phyloP scores from a whole-genome alignment of 2,113 vertebrate species.

The Spermophilus dauricus region DNA sequence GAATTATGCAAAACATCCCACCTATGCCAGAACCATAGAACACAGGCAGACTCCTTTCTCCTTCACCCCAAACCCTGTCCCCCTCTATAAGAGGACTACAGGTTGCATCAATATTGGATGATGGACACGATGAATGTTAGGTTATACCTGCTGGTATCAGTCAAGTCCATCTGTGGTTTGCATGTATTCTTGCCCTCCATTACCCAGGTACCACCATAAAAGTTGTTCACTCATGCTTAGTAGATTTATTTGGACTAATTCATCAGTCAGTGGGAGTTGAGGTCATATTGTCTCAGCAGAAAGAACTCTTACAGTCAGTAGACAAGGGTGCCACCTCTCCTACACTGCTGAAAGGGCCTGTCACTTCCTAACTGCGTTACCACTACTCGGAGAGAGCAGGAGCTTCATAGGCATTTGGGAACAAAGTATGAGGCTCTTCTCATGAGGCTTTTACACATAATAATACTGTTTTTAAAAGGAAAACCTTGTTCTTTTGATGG shows the following conservation, averaged over 20 bases:
- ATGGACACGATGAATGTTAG: background rate
- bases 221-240: background rate
- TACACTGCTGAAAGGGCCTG: background rate
- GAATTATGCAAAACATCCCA: slow-evolving; percentile 16
- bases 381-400: background rate
- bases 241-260: background rate
- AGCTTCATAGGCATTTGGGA: background rate
- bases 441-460: background rate
- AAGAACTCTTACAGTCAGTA: background rate
- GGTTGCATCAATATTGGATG: background rate
- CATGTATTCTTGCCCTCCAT: background rate
- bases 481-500: background rate
- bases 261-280: background rate
- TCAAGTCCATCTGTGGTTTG: background rate
- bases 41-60: background rate
- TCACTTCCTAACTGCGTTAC: background rate
- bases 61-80: accelerated
- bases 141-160: background rate
- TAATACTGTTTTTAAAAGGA: background rate
- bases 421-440: background rate
- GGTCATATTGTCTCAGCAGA: background rate
- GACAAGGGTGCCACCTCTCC: background rate
- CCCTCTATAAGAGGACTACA: background rate
- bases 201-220: background rate
- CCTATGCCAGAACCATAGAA: background rate